A percentile compares a stretch with the other conserved stretches of the same genome.
phyloP scores from a whole-genome alignment of 2,797 vertebrate genomes.

The Danionella dracula region DNA sequence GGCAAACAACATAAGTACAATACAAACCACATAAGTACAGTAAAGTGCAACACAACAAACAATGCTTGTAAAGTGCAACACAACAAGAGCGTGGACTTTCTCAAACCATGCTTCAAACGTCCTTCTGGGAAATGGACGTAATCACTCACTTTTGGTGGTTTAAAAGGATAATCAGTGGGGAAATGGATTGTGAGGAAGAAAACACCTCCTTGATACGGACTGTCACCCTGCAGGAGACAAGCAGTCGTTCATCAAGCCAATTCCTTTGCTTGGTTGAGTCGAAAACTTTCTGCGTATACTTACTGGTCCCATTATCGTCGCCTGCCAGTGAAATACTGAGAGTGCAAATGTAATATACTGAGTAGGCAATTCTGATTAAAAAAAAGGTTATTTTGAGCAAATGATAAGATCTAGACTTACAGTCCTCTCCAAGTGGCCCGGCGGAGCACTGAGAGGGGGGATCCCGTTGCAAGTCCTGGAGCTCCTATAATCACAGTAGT shows the following conservation, averaged over 20 bases:
- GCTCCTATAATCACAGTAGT: conserved; percentile 53
- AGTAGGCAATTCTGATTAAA: not conserved
- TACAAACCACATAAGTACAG: too few relatives aligned
- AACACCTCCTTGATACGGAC: conserved; percentile 77
- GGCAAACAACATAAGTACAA: too few relatives aligned
- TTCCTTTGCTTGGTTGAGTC: not conserved
- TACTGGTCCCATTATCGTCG: conserved; percentile 73
- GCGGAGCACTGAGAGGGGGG: conserved; percentile 72
- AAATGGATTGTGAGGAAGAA: too few relatives aligned
- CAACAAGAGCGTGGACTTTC: too few relatives aligned
- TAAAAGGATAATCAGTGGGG: conserved; percentile 81
- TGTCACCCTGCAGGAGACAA: conserved; percentile 65
- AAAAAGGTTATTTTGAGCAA: not conserved
- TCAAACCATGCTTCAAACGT: too few relatives aligned
- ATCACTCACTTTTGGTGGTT: conserved; percentile 76
- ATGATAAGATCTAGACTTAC: conserved; percentile 54
- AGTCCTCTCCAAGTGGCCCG: conserved; percentile 68
- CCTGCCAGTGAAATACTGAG: conserved; percentile 74
- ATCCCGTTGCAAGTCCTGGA: conserved; percentile 64
- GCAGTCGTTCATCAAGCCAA: not conserved
- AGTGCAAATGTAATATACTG: conserved; percentile 33
- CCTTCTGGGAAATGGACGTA: too few relatives aligned
- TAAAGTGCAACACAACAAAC: too few relatives aligned
- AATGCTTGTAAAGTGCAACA: too few relatives aligned
- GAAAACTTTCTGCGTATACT: conserved; percentile 35